Evolutionary conservation across 2,113 vertebrate genomes (phyloP).

Genomic region (Zosterops japonicus): DNA sequence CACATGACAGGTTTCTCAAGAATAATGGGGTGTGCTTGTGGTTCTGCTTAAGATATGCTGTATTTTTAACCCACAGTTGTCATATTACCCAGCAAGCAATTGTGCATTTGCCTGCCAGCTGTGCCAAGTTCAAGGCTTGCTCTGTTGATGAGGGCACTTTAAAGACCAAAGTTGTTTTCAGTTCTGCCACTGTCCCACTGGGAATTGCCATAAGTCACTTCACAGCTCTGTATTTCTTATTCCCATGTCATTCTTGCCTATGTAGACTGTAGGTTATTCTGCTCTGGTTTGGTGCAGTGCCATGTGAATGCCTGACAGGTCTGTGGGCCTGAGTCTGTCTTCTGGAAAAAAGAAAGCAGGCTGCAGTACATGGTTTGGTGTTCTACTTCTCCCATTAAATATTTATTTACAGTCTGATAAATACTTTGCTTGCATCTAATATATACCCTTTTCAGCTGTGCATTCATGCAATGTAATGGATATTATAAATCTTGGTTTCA

Average conservation of each 20-base stretch:
- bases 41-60: neutral
- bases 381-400: neutral
- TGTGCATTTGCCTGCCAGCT: neutral
- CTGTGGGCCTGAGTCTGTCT: neutral
- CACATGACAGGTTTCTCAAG: neutral
- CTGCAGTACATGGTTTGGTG: neutral
- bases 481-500: slow-evolving; percentile 18
- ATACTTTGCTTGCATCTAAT: neutral
- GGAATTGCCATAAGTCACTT: neutral
- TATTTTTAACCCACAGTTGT: neutral
- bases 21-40: neutral
- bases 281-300: neutral
- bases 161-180: neutral
- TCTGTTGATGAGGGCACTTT: neutral
- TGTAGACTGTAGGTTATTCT: neutral
- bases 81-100: neutral
- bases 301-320: neutral
- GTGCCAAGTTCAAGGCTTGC: neutral
- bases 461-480: neutral
- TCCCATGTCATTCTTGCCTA: neutral
- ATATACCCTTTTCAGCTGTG: neutral
- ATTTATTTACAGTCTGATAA: neutral
- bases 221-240: neutral
- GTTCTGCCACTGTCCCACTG: neutral
- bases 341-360: neutral